Evolutionary conservation across 2,113 vertebrate species (phyloP).

Genomic region (Rhinoptilus africanus): DNA sequence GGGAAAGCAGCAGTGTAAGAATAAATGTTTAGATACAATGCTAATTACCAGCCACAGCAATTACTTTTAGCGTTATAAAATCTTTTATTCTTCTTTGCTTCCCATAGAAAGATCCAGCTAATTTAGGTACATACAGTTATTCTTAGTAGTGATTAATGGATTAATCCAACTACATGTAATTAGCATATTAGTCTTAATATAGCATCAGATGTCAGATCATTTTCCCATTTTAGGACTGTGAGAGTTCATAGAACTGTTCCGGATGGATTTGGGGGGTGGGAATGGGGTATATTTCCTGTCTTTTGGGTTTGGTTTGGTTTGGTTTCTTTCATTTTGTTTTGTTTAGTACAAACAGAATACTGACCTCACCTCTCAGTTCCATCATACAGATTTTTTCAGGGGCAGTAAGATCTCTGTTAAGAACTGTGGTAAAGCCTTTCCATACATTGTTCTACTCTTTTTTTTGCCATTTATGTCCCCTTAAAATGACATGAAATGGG

Average conservation of each 20-base stretch:
- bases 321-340: background rate
- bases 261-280: background rate
- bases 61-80: background rate
- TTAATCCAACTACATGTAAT: conserved; percentile 19
- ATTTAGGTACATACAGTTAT: conserved; percentile 8
- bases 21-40: background rate
- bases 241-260: background rate
- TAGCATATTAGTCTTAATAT: conserved; percentile 14
- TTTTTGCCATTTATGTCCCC: background rate
- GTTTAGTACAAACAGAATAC: background rate
- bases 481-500: background rate
- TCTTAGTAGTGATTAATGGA: conserved; percentile 48
- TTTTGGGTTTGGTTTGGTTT: too few species aligned
- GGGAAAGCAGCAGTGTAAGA: background rate
- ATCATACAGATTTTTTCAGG: background rate
- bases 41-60: background rate
- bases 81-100: conserved; percentile 2
- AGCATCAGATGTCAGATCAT: background rate
- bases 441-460: background rate
- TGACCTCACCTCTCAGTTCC: background rate
- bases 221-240: background rate
- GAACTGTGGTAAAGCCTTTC: background rate
- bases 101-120: background rate
- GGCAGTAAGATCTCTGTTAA: background rate
- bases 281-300: background rate